Conservation (phyloP, 1,140 invertebrate genomes). For the Hylyphantes graminicola region DNA sequence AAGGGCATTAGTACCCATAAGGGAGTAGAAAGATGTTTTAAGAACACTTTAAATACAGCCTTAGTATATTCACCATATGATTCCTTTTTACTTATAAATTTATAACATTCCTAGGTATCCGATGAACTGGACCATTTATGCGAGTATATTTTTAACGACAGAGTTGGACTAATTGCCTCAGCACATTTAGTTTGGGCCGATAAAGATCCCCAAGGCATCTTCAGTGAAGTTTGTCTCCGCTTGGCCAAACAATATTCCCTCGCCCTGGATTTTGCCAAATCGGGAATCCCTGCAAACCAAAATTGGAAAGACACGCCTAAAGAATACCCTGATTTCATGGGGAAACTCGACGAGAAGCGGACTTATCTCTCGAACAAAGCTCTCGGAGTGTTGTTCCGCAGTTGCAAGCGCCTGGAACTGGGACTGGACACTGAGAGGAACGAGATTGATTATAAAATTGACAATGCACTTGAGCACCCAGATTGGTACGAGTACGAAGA, state of each 20-base stretch:
- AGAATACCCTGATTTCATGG: slow-evolving; percentile 65
- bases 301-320: slow-evolving; percentile 58
- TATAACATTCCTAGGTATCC: slow-evolving; percentile 46
- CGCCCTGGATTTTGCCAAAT: slow-evolving; percentile 67
- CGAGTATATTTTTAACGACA: slow-evolving; percentile 64
- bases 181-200: slow-evolving; percentile 65
- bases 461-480: slow-evolving; percentile 39
- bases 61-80: no score
- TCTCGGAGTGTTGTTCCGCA: slow-evolving; percentile 65
- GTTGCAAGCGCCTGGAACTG: slow-evolving; percentile 43
- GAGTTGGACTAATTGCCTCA: slow-evolving; percentile 65
- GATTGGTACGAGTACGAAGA: slow-evolving; percentile 59
- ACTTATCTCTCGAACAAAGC: slow-evolving; percentile 64
- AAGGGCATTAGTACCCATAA: no score
- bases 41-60: no score
- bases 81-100: neutral
- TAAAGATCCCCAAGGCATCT: slow-evolving; percentile 57
- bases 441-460: slow-evolving; percentile 28
- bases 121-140: slow-evolving; percentile 66
- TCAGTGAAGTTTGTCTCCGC: slow-evolving; percentile 57
- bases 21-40: no score
- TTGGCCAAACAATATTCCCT: slow-evolving; percentile 64
- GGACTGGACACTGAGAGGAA: slow-evolving; percentile 25
- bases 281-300: slow-evolving; percentile 61
- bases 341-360: slow-evolving; percentile 60